Conservation (phyloP, 2,888 invertebrate genomes). For the Mayetiola destructor region DNA sequence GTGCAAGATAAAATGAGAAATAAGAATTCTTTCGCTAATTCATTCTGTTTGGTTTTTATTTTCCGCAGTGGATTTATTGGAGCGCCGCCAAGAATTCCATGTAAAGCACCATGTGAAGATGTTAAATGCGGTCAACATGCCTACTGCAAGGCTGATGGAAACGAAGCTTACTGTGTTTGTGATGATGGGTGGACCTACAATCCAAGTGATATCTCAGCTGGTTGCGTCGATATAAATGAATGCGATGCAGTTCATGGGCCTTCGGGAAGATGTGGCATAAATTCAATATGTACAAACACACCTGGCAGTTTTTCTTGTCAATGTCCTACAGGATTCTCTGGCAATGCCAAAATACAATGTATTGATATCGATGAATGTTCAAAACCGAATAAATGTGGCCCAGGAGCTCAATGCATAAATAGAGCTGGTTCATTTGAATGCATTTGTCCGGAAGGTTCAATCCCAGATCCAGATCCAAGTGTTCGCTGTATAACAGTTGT, state of each 20-base stretch:
- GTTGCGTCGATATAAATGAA: constrained; percentile 85
- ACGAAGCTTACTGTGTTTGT: constrained; percentile 82
- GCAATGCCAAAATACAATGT: constrained; percentile 70
- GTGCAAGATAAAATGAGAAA: background rate
- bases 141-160: constrained; percentile 74
- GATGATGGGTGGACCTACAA: constrained; percentile 89
- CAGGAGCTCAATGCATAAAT: constrained; percentile 68
- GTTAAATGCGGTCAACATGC: constrained; percentile 80
- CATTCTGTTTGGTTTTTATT: background rate
- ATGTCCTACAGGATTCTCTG: constrained; percentile 73
- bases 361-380: constrained; percentile 72
- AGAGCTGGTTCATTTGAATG: constrained; percentile 62
- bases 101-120: constrained; percentile 85
- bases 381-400: constrained; percentile 55
- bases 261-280: constrained; percentile 69
- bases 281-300: constrained; percentile 66
- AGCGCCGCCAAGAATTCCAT: constrained; percentile 60
- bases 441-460: constrained; percentile 63
- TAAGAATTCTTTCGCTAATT: background rate
- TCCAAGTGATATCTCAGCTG: constrained; percentile 74
- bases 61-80: constrained; percentile 60
- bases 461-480: constrained; percentile 71
- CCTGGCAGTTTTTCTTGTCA: constrained; percentile 67
- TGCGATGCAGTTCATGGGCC: constrained; percentile 66
- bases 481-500: constrained; percentile 70